Base-by-base conservation (phyloP, 2,113 vertebrate genomes). In the Neolamprologus tretocephalus region DNA sequence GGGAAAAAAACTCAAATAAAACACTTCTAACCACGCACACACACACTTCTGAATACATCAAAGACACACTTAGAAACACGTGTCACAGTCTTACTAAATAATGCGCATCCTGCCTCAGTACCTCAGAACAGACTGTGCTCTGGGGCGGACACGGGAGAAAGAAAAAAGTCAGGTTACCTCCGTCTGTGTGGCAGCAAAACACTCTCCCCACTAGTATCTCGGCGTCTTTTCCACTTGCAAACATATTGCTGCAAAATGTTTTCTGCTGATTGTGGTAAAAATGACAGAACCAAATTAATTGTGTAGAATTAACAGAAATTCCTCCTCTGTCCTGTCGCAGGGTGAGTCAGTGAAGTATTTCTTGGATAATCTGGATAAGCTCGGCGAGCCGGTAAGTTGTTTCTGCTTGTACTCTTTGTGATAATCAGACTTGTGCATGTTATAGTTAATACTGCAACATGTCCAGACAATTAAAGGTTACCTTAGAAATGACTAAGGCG, bases 321-420 rank as follows among this genome's bases (percentile, higher is more conserved):
- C 91, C 87, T 55, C 66, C 14, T 90, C 45, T 92, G 86, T 91
- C 89, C 73, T 93, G 71, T 95, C 84, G 49, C 96, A 99, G 98
- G 98, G 98, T 73, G 98, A 99, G 97, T 98, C 98, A 61, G 98
- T 99, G 93, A 99, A 99, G 95, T 99, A 99, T 97, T 99, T 99
- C 97, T 96, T 99, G 98, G 98, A 99, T 96, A 98, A 98, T 96
- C 97, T 99, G 97, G 98, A 99, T 97, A 98, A 98, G 97, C 97
- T 99, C 45, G 97, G 98, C 95, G 96, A 98, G 88, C 92, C 86
- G 96, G 98, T 99, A 97, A 99, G 98, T 97, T 92, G 81, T 91
- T 93, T 90, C 84, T 91, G 53, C 80, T 55, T 80, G 81, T 45
- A 11, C 81, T 19, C 68, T 78, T 78, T 86, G 79, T 91, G 86